Evolutionary conservation across 2,797 vertebrate genomes (phyloP).

Genomic region (Microctenopoma lineatum): DNA sequence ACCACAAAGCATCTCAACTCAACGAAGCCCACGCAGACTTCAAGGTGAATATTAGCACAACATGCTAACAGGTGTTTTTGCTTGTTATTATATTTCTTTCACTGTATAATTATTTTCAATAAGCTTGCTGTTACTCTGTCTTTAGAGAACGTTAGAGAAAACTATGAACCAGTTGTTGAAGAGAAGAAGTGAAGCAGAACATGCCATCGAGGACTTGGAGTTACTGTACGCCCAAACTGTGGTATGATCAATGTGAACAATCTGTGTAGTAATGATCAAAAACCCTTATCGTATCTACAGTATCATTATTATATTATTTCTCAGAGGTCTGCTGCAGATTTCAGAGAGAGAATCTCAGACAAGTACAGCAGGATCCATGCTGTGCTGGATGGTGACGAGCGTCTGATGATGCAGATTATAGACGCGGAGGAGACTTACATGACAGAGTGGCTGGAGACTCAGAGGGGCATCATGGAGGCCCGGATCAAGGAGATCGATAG

Average conservation of each 20-base stretch:
- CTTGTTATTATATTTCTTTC: not conserved
- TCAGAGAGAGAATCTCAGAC: slow-evolving; percentile 74
- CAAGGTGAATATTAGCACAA: slow-evolving; percentile 65
- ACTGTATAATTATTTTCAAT: slow-evolving; percentile 15
- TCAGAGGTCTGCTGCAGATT: slow-evolving; percentile 74
- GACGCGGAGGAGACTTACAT: slow-evolving; percentile 77
- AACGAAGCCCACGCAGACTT: slow-evolving; percentile 75
- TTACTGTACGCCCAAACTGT: slow-evolving; percentile 73
- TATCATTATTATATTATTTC: slow-evolving; percentile 9
- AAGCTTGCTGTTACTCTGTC: slow-evolving; percentile 45
- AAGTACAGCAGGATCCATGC: slow-evolving; percentile 80
- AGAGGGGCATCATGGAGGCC: slow-evolving; percentile 67
- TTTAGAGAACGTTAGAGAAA: slow-evolving; percentile 72
- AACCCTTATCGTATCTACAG: not conserved
- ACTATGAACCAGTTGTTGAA: slow-evolving; percentile 70
- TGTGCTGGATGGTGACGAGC: slow-evolving; percentile 80
- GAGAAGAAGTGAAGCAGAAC: slow-evolving; percentile 73
- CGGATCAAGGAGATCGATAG: slow-evolving; percentile 74
- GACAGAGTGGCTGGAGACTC: slow-evolving; percentile 77
- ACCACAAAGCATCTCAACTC: slow-evolving; percentile 73
- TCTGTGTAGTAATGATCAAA: not conserved
- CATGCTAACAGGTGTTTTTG: not conserved
- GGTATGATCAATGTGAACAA: slow-evolving; percentile 58
- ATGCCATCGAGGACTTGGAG: slow-evolving; percentile 75
- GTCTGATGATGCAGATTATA: slow-evolving; percentile 82